Base-by-base conservation (phyloP, 2,113 vertebrate genomes). In the Mus pahari region DNA sequence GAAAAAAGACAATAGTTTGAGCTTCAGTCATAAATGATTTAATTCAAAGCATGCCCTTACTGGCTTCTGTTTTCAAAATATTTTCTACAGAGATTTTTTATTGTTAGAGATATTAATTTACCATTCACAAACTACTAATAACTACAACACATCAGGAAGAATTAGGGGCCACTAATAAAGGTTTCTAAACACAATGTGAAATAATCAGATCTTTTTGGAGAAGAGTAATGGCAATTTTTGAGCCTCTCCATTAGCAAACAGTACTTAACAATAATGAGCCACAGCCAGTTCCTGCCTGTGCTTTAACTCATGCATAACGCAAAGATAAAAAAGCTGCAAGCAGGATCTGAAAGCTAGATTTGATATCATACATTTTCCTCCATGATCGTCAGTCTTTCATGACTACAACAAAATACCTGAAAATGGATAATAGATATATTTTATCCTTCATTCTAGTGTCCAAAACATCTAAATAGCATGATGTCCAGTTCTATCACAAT, bases 81-180 rank as follows among this genome's bases (percentile, higher is more conserved):
- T 53, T 70, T 70, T 78, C 36, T 31, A 53, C 33, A 58, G 45
- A 92, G 78, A 87, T 84, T 88, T 64, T 95, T 24, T n/a, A 94
- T 9, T 39, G 58, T 78, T 83, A 86, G 14, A 90, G 39, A 39
- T 93, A 62, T 78, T 79, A 77, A 75, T 50, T 90, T 50, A 45
- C 87, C 8, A 83, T 83, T 78, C 93, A 93, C 45, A 95, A 83
- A 70, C 55, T 42, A n/a, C 73, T 86, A 42, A 73, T 84, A 94
- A 83, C 62, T 89, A 8, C 73, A 83, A 58, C 62, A 79, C 74
- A 55, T 24, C 48, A 73, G 31, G 12, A 91, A 81, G 11, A 83
- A 50, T 58, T 87, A 36, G 45, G n/a, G 94, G 22, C 1, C 39
- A 93, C 2, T 62, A 73, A 90, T 31, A 90, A 73, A 84, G 31